A percentile compares a stretch with the other conserved stretches of the same genome.
These are phyloP conservation scores for Oceanites oceanicus DNA, from an alignment of 2,113 vertebrate species.

Conservation along the genomic window DNA sequence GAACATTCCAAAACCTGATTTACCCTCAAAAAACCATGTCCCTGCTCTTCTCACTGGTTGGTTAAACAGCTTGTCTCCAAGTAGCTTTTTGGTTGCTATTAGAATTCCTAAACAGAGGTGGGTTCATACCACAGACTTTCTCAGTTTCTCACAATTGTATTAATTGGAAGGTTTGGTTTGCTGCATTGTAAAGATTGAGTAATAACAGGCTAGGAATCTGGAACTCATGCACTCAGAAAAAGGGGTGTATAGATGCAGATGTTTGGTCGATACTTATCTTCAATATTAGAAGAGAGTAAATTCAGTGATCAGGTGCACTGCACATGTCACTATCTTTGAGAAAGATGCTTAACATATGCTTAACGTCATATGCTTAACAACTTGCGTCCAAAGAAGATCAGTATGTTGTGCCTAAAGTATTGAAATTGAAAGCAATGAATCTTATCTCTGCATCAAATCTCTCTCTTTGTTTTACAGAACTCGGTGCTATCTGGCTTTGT, in stretches of 20 bases:
- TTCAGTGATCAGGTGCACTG: background rate
- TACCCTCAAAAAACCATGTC: background rate
- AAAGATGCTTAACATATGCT: too few relatives aligned
- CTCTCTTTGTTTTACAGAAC: background rate
- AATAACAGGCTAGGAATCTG: background rate
- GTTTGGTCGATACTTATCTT: background rate
- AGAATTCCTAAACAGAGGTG: background rate
- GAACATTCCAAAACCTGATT: conserved; percentile 5
- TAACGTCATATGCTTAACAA: background rate
- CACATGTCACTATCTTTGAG: background rate
- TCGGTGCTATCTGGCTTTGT: background rate
- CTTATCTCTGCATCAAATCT: background rate
- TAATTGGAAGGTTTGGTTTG: background rate
- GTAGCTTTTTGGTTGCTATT: background rate
- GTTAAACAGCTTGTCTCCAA: background rate
- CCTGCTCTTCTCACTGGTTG: background rate
- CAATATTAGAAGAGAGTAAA: background rate
- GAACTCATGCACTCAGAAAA: background rate
- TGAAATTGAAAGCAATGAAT: background rate
- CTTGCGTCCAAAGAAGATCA: background rate
- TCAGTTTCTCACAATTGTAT: background rate
- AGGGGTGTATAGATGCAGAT: background rate
- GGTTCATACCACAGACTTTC: background rate
- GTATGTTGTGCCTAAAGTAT: background rate
- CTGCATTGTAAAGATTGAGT: background rate